Evolutionary conservation across 2,113 vertebrate genomes (phyloP).

Genomic region (Pardalotus punctatus): DNA sequence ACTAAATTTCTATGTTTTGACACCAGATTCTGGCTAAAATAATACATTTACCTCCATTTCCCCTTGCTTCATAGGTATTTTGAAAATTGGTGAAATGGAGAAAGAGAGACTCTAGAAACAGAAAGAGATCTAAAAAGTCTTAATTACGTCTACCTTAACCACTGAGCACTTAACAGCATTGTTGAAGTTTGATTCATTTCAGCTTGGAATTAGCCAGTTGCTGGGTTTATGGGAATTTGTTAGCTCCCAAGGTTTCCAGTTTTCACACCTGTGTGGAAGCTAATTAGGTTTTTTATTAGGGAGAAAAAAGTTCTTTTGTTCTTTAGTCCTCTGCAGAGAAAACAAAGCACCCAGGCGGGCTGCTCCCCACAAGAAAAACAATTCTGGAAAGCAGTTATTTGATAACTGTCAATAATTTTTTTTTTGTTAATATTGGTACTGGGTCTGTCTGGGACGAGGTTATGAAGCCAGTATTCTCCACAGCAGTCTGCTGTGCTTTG

Average conservation of each 20-base stretch:
- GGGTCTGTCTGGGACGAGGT: not conserved
- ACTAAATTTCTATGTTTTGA: not conserved
- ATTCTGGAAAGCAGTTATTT: not conserved
- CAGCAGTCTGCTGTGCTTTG: not conserved
- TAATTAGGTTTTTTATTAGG: not conserved
- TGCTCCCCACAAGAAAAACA: not conserved
- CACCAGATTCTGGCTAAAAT: not conserved
- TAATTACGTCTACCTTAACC: not conserved
- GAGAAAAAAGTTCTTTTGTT: not conserved
- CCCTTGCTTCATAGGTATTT: not conserved
- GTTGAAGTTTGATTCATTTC: not conserved
- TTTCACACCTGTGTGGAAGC: not conserved
- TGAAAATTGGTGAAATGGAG: not conserved
- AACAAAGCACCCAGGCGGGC: not conserved
- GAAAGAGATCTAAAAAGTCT: not conserved
- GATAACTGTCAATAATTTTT: not conserved
- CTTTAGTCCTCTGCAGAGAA: not conserved
- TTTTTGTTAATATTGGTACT: not conserved
- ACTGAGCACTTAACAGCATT: not conserved
- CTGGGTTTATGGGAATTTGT: not conserved
- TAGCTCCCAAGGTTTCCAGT: not conserved
- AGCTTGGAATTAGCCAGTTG: rapidly evolving
- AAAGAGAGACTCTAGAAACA: not conserved
- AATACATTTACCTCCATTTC: not conserved
- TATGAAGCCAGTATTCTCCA: not conserved